Evolutionary conservation across 2,113 vertebrate genomes (phyloP).

Genomic region (Otis tarda): DNA sequence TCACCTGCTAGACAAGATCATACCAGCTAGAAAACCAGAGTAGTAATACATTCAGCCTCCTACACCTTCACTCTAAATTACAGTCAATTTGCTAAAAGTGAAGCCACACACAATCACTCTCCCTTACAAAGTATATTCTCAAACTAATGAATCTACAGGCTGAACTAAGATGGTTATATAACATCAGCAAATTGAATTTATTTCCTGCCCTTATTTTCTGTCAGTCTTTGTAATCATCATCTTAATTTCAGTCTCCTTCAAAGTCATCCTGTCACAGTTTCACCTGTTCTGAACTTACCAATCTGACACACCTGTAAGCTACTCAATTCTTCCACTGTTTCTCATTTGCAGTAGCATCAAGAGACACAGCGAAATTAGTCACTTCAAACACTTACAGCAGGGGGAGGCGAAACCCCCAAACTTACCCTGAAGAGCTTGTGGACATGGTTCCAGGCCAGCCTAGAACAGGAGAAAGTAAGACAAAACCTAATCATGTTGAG

Average conservation of each 20-base stretch:
- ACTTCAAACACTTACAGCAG: background rate
- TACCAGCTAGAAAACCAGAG: background rate
- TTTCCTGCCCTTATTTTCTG: conserved; percentile 25
- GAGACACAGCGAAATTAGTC: background rate
- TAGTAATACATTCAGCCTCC: conserved; percentile 39
- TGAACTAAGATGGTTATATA: conserved; percentile 11
- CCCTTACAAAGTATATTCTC: background rate
- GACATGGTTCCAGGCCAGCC: background rate
- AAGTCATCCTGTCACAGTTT: conserved; percentile 4
- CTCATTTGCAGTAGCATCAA: background rate
- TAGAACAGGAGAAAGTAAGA: background rate
- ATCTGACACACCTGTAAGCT: conserved; percentile 3
- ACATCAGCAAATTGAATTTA: conserved; percentile 18
- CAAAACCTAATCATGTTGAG: fast-evolving
- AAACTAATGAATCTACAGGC: conserved; percentile 28
- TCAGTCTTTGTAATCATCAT: background rate
- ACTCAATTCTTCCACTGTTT: background rate
- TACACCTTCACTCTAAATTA: conserved; percentile 33
- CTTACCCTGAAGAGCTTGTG: background rate
- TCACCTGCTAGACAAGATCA: conserved; percentile 24
- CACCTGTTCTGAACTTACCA: background rate
- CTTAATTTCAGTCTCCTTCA: background rate
- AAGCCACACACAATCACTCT: background rate
- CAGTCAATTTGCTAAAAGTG: conserved; percentile 38
- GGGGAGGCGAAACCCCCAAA: background rate